Evolutionary conservation across 1,140 invertebrate genomes (phyloP).

Genomic region (Eubasilissa regina): DNA sequence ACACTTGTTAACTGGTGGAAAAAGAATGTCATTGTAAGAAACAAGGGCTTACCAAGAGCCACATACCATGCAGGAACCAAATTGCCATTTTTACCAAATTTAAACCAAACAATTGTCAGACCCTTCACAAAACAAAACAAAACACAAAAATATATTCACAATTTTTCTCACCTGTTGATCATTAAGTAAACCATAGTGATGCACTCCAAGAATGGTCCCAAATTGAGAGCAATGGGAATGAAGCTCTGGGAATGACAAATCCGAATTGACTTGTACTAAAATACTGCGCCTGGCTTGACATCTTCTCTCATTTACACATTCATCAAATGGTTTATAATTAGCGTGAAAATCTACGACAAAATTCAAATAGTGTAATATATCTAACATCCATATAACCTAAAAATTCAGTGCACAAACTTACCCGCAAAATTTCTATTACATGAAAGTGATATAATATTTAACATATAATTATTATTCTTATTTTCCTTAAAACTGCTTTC

Average conservation of each 20-base stretch:
- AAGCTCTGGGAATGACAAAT: conserved; percentile 75
- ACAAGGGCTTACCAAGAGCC: no score
- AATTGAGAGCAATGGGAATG: conserved; percentile 77
- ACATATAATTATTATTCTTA: background rate
- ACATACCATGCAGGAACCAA: no score
- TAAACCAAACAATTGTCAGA: no score
- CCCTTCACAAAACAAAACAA: no score
- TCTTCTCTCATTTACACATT: conserved; percentile 67
- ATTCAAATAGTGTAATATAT: conserved; percentile 60
- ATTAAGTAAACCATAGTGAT: conserved; percentile 74
- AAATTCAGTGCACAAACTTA: background rate
- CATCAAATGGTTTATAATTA: conserved; percentile 67
- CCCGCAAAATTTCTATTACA: background rate
- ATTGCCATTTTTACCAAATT: no score
- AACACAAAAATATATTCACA: background rate
- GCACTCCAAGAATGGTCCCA: conserved; percentile 74
- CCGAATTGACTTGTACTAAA: conserved; percentile 77
- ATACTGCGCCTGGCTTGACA: conserved; percentile 75
- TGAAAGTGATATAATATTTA: conserved; percentile 30
- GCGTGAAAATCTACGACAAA: conserved; percentile 66
- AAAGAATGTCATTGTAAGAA: no score
- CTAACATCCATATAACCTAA: conserved; percentile 50
- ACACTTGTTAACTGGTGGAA: no score
- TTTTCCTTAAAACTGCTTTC: background rate
- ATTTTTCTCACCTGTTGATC: conserved; percentile 62